phyloP scores from a whole-genome alignment of 2,797 vertebrate species.

The Propithecus deckenii region DNA sequence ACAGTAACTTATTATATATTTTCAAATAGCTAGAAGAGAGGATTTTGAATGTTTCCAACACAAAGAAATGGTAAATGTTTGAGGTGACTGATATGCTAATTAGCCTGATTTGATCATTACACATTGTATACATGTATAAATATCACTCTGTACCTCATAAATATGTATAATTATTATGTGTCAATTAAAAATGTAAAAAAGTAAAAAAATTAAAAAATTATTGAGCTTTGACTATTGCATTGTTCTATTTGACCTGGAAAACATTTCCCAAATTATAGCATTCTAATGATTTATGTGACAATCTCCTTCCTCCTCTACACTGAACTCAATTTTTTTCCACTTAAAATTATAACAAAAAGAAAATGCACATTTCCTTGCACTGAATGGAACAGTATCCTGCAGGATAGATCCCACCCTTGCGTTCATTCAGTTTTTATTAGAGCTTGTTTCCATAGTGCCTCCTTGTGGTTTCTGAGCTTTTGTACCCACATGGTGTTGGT shows the following conservation, averaged over 20 bases:
- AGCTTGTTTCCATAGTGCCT: neutral
- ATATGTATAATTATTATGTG: neutral
- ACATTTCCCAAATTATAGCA: neutral
- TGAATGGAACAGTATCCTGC: neutral
- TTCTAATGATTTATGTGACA: neutral
- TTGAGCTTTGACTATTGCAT: neutral
- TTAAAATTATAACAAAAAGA: neutral
- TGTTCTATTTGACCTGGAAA: constrained; percentile 1
- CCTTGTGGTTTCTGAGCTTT: neutral
- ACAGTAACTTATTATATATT: neutral
- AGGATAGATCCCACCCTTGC: neutral
- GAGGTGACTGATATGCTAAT: neutral
- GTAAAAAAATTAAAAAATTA: neutral
- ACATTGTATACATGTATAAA: neutral
- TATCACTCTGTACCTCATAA: neutral
- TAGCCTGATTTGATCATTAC: neutral
- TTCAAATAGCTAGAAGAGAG: neutral
- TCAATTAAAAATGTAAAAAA: neutral
- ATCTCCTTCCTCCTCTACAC: neutral
- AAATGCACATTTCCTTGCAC: neutral
- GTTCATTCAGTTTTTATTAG: neutral
- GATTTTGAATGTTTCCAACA: neutral
- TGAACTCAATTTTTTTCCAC: neutral
- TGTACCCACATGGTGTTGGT: neutral
- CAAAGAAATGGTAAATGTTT: neutral